Base-by-base conservation (phyloP, 2,113 vertebrate species). In the Triplophysa rosa region DNA sequence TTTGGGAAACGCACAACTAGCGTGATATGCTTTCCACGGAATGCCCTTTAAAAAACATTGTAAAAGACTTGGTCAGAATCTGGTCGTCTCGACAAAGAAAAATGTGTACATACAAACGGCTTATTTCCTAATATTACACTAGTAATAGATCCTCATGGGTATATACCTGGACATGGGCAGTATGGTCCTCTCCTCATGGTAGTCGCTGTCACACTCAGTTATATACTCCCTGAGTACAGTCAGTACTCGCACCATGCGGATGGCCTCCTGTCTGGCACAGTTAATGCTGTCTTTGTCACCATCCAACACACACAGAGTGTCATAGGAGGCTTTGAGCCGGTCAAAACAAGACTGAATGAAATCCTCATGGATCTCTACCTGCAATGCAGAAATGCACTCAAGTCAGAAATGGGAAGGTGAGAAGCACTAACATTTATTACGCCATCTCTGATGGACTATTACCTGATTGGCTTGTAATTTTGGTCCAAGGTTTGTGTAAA, bases 211-310 rank as follows among this genome's bases (percentile, higher is more conserved):
- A 90, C 98, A 99, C 91, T 99, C 98, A 65, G 97, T 98, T 86
- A 99, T 97, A 86, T 99, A 99, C 83, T 99, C 98, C 62, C 96
- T 96, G 84, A 99, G 90, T 79, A 99, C 98, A 85, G 96, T 99
- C 88, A 99, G 89, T 78, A 99, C 97, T 82, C 98, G 93, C 86
- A 99, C 98, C 98, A 99, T 99, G 86, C 97, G 93, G 88, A 98
- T 96, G 79, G 98, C 97, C 90, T 99, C 98, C 83, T 99, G 98
- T 70, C 97, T 94, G 73, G 97, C 98, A 86, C 96, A 98, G 89
- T 98, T 99, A 91, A 99, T 97, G 92, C 97, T 98, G 91, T 99
- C 98, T 92, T 99, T 99, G 87, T 99, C 98, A 85, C 98, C 97
- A 86, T 99, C 98, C 91, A 99, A 90, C 80, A 99, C 97, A 90